Conservation (phyloP, 2,797 vertebrate species). For the Myotis pilosus region DNA sequence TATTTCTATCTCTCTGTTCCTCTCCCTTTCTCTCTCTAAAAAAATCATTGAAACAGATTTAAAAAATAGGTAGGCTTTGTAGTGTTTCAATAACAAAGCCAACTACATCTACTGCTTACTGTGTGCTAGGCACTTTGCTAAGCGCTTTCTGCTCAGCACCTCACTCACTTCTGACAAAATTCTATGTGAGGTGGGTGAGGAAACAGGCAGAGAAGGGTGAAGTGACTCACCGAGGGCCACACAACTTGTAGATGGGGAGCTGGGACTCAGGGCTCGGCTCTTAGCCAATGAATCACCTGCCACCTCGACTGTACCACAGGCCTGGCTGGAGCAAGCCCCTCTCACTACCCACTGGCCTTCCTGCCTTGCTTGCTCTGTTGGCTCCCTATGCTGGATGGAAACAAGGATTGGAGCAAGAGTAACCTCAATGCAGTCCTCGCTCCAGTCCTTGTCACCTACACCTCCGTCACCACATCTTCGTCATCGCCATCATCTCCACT, state of each 20-base stretch:
- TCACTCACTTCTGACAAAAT: neutral
- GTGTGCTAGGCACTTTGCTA: neutral
- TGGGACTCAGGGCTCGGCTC: neutral
- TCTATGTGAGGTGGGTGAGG: neutral
- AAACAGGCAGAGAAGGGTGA: neutral
- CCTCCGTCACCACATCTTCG: rapidly evolving
- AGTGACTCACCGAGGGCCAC: neutral
- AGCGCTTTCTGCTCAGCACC: neutral
- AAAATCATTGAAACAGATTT: no score
- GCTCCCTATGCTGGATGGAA: neutral
- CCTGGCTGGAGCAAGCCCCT: neutral
- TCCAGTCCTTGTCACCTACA: neutral
- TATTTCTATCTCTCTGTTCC: no score
- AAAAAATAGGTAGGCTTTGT: neutral
- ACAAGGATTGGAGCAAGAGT: neutral
- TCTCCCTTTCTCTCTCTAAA: no score
- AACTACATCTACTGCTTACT: rapidly evolving
- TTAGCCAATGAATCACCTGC: no score
- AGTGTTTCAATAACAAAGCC: neutral
- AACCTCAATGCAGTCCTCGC: neutral
- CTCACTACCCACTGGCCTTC: neutral
- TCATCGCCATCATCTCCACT: neutral
- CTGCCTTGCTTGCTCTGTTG: neutral
- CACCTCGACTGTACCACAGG: rapidly evolving
- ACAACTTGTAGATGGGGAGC: neutral